Conservation (phyloP, 1,140 invertebrate genomes). For the Diprion similis region DNA sequence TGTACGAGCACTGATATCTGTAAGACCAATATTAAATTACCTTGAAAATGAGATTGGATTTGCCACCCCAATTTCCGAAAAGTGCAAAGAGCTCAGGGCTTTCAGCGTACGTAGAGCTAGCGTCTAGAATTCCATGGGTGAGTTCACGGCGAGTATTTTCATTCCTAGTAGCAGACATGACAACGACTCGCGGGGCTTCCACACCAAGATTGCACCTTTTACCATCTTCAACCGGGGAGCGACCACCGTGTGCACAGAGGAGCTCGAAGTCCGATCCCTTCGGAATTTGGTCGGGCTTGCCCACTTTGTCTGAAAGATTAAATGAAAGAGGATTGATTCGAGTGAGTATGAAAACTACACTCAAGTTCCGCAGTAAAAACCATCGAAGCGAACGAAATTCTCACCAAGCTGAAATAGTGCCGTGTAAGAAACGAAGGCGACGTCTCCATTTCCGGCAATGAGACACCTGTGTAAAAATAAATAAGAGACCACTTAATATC, state of each 20-base stretch:
- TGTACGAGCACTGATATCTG: constrained; percentile 41
- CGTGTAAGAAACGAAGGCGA: constrained; percentile 63
- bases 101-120: constrained; percentile 53
- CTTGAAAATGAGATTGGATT: constrained; percentile 63
- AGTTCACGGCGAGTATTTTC: constrained; percentile 59
- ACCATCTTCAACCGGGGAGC: constrained; percentile 62
- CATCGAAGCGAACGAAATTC: constrained; percentile 5
- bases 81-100: constrained; percentile 60
- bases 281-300: constrained; percentile 1
- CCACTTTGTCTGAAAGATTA: constrained; percentile 30
- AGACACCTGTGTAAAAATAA: constrained; percentile 64
- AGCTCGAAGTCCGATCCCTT: constrained; percentile 71
- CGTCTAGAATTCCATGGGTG: constrained; percentile 56
- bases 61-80: constrained; percentile 61
- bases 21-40: constrained; percentile 59
- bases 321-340: background rate
- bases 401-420: constrained; percentile 21
- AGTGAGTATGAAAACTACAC: constrained; percentile 25
- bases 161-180: constrained; percentile 58
- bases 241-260: constrained; percentile 70
- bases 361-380: constrained; percentile 9
- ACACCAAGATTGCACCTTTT: constrained; percentile 68
- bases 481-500: background rate
- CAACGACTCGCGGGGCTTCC: constrained; percentile 65
- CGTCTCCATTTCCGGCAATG: constrained; percentile 67